phyloP scores from a whole-genome alignment of 2,797 vertebrate species.

The Malurus leucopterus region DNA sequence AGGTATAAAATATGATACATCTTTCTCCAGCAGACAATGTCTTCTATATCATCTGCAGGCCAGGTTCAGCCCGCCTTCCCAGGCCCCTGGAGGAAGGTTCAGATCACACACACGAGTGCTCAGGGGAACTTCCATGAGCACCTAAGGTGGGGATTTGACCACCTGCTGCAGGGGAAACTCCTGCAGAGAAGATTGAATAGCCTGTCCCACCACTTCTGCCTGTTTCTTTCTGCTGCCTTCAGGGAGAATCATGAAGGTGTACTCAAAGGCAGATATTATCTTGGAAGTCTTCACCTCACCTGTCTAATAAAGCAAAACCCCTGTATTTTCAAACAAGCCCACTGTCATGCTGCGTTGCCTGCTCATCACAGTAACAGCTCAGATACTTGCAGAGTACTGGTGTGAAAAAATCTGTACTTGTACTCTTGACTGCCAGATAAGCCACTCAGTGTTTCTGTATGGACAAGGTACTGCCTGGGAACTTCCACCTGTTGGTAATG shows the following conservation, averaged over 20 bases:
- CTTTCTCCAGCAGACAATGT: background rate
- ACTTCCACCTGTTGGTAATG: background rate
- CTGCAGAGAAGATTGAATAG: background rate
- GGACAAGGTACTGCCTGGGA: background rate
- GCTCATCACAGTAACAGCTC: background rate
- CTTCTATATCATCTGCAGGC: background rate
- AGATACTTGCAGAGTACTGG: background rate
- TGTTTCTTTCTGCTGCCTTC: background rate
- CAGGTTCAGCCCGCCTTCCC: background rate
- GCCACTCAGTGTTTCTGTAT: background rate
- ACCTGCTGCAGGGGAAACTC: background rate
- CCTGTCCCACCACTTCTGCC: background rate
- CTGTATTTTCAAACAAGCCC: background rate
- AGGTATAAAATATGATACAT: background rate
- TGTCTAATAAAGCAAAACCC: background rate
- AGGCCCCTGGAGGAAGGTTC: background rate
- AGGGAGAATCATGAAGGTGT: background rate
- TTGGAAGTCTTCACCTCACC: background rate
- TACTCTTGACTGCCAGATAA: background rate
- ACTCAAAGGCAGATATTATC: background rate
- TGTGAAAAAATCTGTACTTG: background rate
- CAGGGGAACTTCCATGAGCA: accelerated
- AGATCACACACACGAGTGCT: accelerated
- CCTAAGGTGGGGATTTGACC: background rate
- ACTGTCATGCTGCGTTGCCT: background rate